Conservation (phyloP, 35 echinoderm and acorn worm genomes). For the Diadema setosum region DNA sequence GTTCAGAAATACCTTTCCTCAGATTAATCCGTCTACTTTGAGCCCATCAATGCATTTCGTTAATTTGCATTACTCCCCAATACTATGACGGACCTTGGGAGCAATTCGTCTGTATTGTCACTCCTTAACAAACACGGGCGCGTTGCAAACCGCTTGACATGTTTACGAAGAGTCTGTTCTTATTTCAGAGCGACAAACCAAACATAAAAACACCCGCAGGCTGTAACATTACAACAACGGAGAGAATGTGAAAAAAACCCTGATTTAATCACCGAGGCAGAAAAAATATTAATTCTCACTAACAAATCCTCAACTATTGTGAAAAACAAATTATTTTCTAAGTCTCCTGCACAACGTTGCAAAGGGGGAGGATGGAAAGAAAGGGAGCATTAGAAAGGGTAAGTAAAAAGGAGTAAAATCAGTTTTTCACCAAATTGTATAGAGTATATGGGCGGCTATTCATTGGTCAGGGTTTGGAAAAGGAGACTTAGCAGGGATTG, state of each 20-base stretch:
- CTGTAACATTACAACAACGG: not conserved
- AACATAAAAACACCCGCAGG: constrained; percentile 5
- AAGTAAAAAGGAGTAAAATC: not conserved
- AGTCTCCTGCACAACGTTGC: not conserved
- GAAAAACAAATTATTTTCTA: constrained; percentile 13
- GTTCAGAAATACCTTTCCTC: not conserved
- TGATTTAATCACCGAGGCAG: not conserved
- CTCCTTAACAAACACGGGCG: not conserved
- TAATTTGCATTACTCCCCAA: not conserved
- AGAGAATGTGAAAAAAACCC: not conserved
- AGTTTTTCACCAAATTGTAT: not conserved
- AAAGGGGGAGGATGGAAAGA: not conserved
- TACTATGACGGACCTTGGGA: not conserved
- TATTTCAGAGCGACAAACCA: not conserved
- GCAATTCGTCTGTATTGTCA: not conserved
- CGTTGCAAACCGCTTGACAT: not conserved
- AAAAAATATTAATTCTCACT: not conserved
- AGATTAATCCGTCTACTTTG: not conserved
- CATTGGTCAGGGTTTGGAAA: not conserved
- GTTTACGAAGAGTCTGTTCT: not conserved
- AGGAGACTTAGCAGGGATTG: not conserved
- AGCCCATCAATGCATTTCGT: not conserved
- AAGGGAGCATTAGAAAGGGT: not conserved
- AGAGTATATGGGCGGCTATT: not conserved
- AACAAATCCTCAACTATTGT: not conserved